Evolutionary conservation across 2,113 vertebrate genomes (phyloP).

Genomic region (Felis chaus): DNA sequence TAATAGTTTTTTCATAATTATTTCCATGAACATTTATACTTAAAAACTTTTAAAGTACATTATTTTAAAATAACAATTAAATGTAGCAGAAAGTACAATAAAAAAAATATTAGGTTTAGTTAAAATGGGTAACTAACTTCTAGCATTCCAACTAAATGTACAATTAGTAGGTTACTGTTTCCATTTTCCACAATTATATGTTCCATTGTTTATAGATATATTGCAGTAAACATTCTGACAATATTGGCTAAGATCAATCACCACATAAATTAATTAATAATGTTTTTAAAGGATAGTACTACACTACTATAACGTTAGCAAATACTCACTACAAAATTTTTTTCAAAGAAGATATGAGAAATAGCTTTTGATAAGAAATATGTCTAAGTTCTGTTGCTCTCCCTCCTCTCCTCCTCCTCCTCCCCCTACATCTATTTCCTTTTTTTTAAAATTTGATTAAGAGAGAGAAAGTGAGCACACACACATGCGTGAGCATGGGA

Average conservation of each 20-base stretch:
- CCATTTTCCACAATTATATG: background rate
- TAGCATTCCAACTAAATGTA: background rate
- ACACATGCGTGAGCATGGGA: too few relatives aligned
- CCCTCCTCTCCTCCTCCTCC: too few relatives aligned
- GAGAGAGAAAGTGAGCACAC: too few relatives aligned
- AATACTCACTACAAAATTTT: background rate
- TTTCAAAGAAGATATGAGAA: background rate
- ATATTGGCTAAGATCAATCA: background rate
- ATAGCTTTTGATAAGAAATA: background rate
- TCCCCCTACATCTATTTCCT: background rate
- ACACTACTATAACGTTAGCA: background rate
- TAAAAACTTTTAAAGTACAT: background rate
- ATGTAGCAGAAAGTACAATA: background rate
- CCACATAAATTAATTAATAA: background rate
- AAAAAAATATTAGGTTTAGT: background rate
- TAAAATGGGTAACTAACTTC: background rate
- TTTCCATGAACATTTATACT: background rate
- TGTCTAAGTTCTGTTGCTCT: background rate
- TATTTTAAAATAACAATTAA: constrained; percentile 1
- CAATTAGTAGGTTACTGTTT: background rate
- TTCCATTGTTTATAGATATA: background rate
- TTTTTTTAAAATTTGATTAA: too few relatives aligned
- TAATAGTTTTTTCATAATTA: background rate
- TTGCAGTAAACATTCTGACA: background rate
- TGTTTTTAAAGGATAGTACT: background rate